Evolutionary conservation across 2,113 vertebrate genomes (phyloP).

Genomic region (Muntiacus reevesi): DNA sequence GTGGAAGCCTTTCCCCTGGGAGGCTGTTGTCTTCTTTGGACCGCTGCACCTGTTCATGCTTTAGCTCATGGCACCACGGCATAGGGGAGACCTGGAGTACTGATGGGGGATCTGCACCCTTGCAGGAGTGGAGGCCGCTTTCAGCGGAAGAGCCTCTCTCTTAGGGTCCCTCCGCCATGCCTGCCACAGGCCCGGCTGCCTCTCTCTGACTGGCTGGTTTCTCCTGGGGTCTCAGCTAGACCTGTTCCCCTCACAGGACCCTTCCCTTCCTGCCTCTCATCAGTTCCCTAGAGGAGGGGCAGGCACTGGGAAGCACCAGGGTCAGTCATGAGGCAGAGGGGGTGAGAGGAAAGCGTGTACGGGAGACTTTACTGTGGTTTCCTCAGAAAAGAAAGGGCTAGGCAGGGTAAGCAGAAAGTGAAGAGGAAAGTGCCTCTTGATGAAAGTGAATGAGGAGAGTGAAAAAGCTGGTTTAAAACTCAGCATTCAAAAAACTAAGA

Average conservation of each 20-base stretch:
- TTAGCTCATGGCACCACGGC: not conserved
- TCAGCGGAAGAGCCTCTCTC: not conserved
- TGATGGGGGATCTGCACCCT: not conserved
- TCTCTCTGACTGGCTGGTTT: not conserved
- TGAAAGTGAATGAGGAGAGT: not conserved
- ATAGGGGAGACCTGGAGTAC: too few relatives aligned
- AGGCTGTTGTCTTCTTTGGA: not conserved
- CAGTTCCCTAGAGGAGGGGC: not conserved
- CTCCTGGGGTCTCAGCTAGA: not conserved
- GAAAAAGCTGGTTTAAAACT: not conserved
- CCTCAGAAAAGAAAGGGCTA: not conserved
- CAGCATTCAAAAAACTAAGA: not conserved
- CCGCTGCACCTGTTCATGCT: not conserved
- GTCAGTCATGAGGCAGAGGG: not conserved
- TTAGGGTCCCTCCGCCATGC: not conserved
- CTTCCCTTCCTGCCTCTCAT: not conserved
- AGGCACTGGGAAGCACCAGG: not conserved
- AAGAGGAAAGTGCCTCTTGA: not conserved
- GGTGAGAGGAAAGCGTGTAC: fast-evolving
- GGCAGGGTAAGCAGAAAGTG: not conserved
- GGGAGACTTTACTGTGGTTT: not conserved
- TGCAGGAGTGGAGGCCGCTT: not conserved
- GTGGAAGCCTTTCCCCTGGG: not conserved
- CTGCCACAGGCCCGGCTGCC: not conserved
- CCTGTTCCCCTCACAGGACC: too few relatives aligned